A percentile compares a stretch with the other conserved stretches of the same genome.
Evolutionary conservation across 2,888 invertebrate genomes (phyloP).

Genomic region (Oeneis ivallda): DNA sequence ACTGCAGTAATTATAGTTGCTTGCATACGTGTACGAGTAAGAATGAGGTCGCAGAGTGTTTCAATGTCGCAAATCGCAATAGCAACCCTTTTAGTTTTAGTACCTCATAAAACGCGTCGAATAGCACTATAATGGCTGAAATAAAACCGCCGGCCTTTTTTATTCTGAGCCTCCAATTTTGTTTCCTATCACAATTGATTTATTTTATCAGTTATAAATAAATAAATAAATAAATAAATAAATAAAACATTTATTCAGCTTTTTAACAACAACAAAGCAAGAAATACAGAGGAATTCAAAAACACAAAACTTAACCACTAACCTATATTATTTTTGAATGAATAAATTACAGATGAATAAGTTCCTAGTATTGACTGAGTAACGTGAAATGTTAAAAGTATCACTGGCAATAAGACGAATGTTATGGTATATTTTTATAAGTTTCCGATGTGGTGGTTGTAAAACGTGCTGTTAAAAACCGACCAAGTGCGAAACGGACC

Average conservation of each 20-base stretch:
- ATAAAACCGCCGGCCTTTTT: conserved; percentile 49
- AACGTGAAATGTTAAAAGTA: conserved; percentile 31
- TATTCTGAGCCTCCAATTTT: conserved; percentile 29
- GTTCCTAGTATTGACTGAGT: conserved; percentile 21
- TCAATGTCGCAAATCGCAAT: conserved; percentile 71
- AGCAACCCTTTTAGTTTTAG: conserved; percentile 76
- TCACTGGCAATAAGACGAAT: conserved; percentile 32
- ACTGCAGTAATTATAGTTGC: conserved; percentile 33
- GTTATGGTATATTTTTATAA: conserved; percentile 58
- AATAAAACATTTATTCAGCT: too few species aligned
- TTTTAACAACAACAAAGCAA: too few species aligned
- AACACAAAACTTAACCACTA: too few species aligned
- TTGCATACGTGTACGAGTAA: conserved; percentile 29
- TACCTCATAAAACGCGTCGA: conserved; percentile 65
- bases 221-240: too few species aligned
- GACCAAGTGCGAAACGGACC: too few species aligned
- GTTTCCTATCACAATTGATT: conserved; percentile 33
- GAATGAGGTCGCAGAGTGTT: conserved; percentile 53
- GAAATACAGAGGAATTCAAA: too few species aligned
- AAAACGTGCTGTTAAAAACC: conserved; percentile 55
- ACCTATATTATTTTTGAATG: too few species aligned
- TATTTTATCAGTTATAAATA: conserved; percentile 5
- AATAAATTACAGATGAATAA: too few species aligned
- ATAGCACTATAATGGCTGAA: conserved; percentile 59
- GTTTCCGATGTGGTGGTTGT: conserved; percentile 63